Percentiles rank a stretch among this genome's conserved stretches.
Conservation (phyloP, 2,888 invertebrate species). For the Caenorhabditis panamensis region DNA sequence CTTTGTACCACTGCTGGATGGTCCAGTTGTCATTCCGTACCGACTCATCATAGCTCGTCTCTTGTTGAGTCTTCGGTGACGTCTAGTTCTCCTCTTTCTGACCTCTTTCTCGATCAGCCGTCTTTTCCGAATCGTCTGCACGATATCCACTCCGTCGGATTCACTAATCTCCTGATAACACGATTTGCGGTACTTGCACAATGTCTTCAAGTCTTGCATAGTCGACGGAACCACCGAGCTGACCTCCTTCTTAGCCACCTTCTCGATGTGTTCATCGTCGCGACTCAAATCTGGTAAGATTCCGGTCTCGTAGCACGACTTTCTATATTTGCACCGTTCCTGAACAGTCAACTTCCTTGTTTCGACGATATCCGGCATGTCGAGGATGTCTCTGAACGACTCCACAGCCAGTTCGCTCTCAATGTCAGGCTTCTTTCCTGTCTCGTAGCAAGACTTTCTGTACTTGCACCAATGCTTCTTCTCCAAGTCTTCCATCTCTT, state of each 20-base stretch:
- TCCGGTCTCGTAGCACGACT: conserved; percentile 77
- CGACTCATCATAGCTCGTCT: conserved; percentile 44
- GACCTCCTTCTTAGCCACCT: conserved; percentile 55
- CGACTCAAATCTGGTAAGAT: conserved; percentile 67
- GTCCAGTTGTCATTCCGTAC: conserved; percentile 40
- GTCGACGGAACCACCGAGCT: conserved; percentile 63
- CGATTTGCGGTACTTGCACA: conserved; percentile 75
- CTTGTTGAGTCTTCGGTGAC: conserved; percentile 45
- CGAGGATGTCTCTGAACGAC: conserved; percentile 55
- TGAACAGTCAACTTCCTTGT: conserved; percentile 65
- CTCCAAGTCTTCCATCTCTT: conserved; percentile 69
- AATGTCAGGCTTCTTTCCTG: conserved; percentile 72
- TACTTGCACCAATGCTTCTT: conserved; percentile 77
- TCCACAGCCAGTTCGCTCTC: conserved; percentile 60
- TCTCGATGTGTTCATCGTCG: conserved; percentile 49
- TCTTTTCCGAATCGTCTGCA: conserved; percentile 65
- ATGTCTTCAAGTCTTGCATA: conserved; percentile 64
- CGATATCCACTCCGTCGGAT: conserved; percentile 59
- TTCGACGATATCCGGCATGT: conserved; percentile 62
- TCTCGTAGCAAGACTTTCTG: conserved; percentile 78
- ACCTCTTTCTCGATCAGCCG: conserved; percentile 66
- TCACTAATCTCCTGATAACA: conserved; percentile 72
- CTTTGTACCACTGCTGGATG: conserved; percentile 33
- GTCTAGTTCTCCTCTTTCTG: conserved; percentile 46
- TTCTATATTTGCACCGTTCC: conserved; percentile 76